Evolutionary conservation across 2,888 invertebrate species (phyloP), one percentile per base, ranked within the genome.

Genomic region (Raillietiella orientalis): DNA sequence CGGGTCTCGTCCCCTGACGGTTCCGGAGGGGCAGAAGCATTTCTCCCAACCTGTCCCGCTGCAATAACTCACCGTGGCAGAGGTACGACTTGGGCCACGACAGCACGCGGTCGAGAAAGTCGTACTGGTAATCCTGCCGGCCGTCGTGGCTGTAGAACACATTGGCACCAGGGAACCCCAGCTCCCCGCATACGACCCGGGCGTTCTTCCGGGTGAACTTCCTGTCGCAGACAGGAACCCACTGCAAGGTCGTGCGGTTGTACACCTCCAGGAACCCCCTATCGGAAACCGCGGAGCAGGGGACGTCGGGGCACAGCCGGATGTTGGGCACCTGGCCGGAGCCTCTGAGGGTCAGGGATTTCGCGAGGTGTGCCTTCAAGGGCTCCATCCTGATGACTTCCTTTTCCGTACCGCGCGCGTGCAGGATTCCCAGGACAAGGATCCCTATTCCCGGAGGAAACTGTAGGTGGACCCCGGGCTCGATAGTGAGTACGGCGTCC

Each of bases 391-490:
- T 46, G 31, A 79, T 75, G 36, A 69, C 67, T 13, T 61, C 55
- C 23, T 62, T 66, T 26, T 55, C 54, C 26, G 56, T 37, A 59
- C 1, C 93, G 96, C 31, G 63, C 52, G 87, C 90, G 33, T 62
- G 58, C 13, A 96, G 50, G 1, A 67, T 66, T 2, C 96, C 96
- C 37, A 96, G 56, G 2, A 93, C 84, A 14, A 93, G 50, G 31
- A 93, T 77, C 1, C 93, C 90, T 26, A 96, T 74, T 47, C 82
- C 84, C 0, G 93, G 77, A 20, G 69, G 69, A 43, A 99, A 87
- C 47, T 90, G 82, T 45, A 99, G 52, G 5, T 66, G 58, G 1
- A 79, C 82, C 4, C 84, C 87, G 3, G 79, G 67, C 34, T 65
- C 61, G 29, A 96, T 75, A 0, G 64, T 65, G 17, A 96, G 46